Evolutionary conservation across 2,888 invertebrate species (phyloP), one percentile per base, ranked within the genome.

Genomic region (Proisotoma minuta): DNA sequence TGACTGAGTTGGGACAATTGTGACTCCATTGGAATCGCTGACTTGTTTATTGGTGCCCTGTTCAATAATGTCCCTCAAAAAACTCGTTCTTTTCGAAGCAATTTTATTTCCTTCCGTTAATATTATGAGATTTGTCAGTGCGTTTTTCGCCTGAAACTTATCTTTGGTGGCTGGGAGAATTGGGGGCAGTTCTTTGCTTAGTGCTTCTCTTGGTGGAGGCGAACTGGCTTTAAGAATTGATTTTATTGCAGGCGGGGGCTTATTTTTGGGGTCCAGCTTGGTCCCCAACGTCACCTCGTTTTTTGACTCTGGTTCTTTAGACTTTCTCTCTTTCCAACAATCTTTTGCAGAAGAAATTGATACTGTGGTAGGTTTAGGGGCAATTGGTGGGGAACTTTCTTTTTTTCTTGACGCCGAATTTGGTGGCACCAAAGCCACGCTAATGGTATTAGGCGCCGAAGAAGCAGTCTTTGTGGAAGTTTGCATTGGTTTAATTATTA

Each of bases 11-110:
- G n/a, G 10, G 8, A 40, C 56, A 23, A 47, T 26, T 24, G 47
- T 43, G 15, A 23, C 40, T 15, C 24, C 34, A 47, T 47, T 47
- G n/a, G 47, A 47, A 5, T 47, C 47, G 5, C 28, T 27, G 27
- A 28, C 26, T 27, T 18, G 28, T n/a, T 54, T n/a, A 5, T 24
- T 26, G 3, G 40, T 26, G 3, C 43, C 26, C 3, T 66, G 62
- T 51, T 60, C 62, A 59, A 71, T 69, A 40, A 70, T 72, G 28
- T 72, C 72, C 18, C 67, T 57, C 1, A 72, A 63, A 48, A 73
- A 73, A 20, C 70, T 67, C 10, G 66, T 69, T 34, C 73, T 50
- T 49, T 71, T 73, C 52, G 62, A 65, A 2, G 70, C 67, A 56
- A 73, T 70, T 51, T 51, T 65, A 26, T 57, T 64, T 39, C 66